A percentile compares a stretch with the other conserved stretches of the same genome.
phyloP scores from a whole-genome alignment of 2,113 vertebrate species.

The Barnardius zonarius region DNA sequence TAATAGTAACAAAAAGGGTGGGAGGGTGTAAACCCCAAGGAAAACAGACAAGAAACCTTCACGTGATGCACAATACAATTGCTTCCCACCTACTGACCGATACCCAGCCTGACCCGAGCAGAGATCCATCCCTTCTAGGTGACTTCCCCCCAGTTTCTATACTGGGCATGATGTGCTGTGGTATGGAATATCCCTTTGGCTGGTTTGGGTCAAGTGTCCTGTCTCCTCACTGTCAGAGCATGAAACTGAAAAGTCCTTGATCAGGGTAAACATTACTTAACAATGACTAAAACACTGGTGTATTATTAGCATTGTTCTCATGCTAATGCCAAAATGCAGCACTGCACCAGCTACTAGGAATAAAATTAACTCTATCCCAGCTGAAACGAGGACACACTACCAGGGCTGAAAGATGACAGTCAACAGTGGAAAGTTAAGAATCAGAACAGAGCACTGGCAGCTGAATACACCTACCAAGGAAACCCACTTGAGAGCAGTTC shows the following conservation, averaged over 20 bases:
- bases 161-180: neutral
- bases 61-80: neutral
- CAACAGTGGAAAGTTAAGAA: neutral
- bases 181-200: neutral
- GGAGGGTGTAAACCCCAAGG: neutral
- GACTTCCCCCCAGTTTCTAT: neutral
- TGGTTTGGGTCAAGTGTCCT: neutral
- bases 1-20: neutral
- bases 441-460: neutral
- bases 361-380: neutral
- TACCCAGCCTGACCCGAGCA: neutral
- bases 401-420: neutral
- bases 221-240: neutral
- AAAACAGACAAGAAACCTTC: neutral
- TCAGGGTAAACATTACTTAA: neutral
- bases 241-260: neutral
- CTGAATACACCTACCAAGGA: neutral
- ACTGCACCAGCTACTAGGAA: neutral
- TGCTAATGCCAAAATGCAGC: neutral
- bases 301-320: neutral
- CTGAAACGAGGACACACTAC: neutral
- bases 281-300: neutral
- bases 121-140: neutral
- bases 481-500: neutral
- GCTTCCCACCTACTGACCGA: neutral